A percentile compares a stretch with the other conserved stretches of the same genome.
Conservation (phyloP, 2,888 invertebrate species). For the Hybos culiciformis region DNA sequence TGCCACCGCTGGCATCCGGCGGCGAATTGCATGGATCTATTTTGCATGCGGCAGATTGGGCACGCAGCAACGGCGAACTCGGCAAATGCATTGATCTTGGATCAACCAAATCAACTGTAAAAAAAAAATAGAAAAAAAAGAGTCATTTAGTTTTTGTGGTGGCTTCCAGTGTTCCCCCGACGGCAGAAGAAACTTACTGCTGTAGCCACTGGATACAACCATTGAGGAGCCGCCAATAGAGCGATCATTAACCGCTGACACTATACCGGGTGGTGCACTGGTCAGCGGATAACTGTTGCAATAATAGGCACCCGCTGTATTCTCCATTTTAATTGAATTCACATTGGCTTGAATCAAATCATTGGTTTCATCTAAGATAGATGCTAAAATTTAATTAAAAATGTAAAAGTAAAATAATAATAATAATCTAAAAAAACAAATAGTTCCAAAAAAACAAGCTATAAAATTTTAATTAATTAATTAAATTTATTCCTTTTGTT, state of each 20-base stretch:
- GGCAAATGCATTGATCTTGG: slow-evolving; percentile 31
- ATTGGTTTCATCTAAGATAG: slow-evolving; percentile 82
- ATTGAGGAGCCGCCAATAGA: slow-evolving; percentile 36
- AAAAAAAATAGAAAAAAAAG: neutral
- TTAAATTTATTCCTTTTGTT: too few species aligned
- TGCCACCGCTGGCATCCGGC: slow-evolving; percentile 20
- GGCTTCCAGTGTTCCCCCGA: slow-evolving; percentile 2
- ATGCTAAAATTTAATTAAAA: slow-evolving; percentile 47
- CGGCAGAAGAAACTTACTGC: slow-evolving; percentile 45
- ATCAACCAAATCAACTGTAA: slow-evolving; percentile 33
- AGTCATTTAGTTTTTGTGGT: neutral
- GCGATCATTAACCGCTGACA: slow-evolving; percentile 20
- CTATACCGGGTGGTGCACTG: slow-evolving; percentile 36
- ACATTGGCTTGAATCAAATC: slow-evolving; percentile 45
- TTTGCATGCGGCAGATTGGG: slow-evolving; percentile 22
- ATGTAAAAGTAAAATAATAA: neutral
- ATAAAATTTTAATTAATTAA: too few species aligned
- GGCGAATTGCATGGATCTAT: slow-evolving; percentile 29
- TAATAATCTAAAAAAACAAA: slow-evolving; percentile 5
- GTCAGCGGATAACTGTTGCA: slow-evolving; percentile 68
- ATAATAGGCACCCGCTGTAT: slow-evolving; percentile 54
- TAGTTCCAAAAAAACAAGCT: too few species aligned
- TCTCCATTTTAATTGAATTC: slow-evolving; percentile 69
- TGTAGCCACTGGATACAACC: slow-evolving; percentile 65
- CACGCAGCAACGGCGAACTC: slow-evolving; percentile 27